Conservation (phyloP, 1,140 invertebrate genomes). For the Leptinotarsa undecemlineata region DNA sequence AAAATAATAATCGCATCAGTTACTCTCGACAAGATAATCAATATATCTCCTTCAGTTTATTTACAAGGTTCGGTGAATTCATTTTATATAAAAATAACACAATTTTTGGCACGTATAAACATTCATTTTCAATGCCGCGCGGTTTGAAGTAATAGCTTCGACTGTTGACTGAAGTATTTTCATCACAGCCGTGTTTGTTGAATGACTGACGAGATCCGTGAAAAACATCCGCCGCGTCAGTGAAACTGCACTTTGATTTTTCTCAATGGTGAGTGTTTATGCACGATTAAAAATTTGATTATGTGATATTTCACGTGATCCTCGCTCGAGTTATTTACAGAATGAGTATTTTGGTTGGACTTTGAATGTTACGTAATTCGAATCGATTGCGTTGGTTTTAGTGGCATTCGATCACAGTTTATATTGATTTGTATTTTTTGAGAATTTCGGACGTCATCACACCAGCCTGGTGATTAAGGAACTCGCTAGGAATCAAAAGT, state of each 20-base stretch:
- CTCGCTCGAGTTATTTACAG: too few relatives aligned
- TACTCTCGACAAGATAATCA: too few relatives aligned
- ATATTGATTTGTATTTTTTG: too few relatives aligned
- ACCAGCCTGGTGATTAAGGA: too few relatives aligned
- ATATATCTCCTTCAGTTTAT: too few relatives aligned
- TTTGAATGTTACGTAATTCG: neutral
- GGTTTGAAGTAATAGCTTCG: neutral
- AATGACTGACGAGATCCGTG: neutral
- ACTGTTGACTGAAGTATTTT: neutral
- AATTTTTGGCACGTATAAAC: constrained; percentile 5
- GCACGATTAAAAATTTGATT: neutral
- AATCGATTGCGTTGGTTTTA: neutral
- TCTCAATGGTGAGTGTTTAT: neutral
- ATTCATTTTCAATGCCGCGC: constrained; percentile 1
- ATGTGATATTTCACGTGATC: too few relatives aligned
- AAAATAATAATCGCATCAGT: too few relatives aligned
- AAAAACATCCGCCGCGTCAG: neutral
- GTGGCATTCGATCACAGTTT: too few relatives aligned
- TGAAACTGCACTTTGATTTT: neutral
- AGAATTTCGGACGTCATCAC: too few relatives aligned
- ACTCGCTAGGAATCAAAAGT: too few relatives aligned
- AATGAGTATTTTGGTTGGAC: too few relatives aligned
- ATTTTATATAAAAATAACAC: constrained; percentile 12
- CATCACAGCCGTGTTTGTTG: neutral
- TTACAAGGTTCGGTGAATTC: too few relatives aligned